These are phyloP conservation scores for Operophtera brumata DNA, from an alignment of 2,888 invertebrate species.

Conservation along the genomic window DNA sequence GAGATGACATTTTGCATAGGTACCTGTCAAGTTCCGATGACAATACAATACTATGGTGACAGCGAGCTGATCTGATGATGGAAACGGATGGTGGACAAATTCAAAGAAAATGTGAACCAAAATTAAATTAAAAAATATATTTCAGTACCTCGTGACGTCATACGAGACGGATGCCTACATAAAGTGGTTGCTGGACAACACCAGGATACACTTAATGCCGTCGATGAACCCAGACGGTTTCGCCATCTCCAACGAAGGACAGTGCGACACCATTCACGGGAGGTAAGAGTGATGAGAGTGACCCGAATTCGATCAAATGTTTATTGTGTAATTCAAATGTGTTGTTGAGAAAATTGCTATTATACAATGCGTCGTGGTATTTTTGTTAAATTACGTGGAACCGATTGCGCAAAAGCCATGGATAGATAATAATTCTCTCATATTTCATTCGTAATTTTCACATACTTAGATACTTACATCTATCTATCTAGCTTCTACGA, in stretches of 20 bases:
- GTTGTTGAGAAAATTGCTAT: neutral
- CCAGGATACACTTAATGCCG: constrained; percentile 97
- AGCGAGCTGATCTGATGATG: too few relatives aligned
- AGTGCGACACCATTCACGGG: constrained; percentile 93
- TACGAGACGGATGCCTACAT: constrained; percentile 92
- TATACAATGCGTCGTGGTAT: neutral
- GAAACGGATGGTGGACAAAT: too few relatives aligned
- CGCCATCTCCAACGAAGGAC: constrained; percentile 93
- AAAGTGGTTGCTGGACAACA: constrained; percentile 94
- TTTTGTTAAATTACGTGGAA: constrained; percentile 12
- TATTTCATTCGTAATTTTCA: neutral
- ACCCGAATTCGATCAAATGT: constrained; percentile 25
- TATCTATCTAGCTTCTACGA: too few relatives aligned
- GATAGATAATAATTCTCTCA: neutral
- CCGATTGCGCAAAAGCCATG: neutral
- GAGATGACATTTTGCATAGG: too few relatives aligned
- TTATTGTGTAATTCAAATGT: constrained; percentile 4
- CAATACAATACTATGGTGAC: too few relatives aligned
- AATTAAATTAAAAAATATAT: constrained; percentile 31
- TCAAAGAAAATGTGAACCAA: too few relatives aligned
- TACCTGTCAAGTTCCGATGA: too few relatives aligned
- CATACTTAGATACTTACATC: neutral
- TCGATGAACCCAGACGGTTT: constrained; percentile 99
- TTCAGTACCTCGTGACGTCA: constrained; percentile 90
- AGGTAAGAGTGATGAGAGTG: constrained; percentile 76